Conservation (phyloP, 2,888 invertebrate species). For the Chromoteleia sp. region DNA sequence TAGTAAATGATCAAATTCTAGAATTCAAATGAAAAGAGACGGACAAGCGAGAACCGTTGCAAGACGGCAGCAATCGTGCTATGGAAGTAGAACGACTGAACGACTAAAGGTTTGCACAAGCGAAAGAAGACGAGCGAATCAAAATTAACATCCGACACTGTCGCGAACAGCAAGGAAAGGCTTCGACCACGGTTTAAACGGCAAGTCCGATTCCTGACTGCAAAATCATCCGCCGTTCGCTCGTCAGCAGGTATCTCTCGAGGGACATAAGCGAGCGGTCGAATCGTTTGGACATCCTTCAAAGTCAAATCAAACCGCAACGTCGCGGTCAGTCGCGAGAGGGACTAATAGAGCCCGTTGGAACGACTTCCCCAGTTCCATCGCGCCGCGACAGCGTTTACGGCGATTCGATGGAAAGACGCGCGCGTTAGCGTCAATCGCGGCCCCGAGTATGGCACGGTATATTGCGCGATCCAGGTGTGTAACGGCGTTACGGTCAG, state of each 20-base stretch:
- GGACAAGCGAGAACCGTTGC: too few species aligned
- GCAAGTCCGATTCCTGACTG: not conserved
- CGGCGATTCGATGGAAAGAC: slow-evolving; percentile 40
- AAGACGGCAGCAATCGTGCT: too few species aligned
- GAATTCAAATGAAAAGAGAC: too few species aligned
- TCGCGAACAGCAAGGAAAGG: too few species aligned
- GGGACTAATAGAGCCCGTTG: slow-evolving; percentile 17
- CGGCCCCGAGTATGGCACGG: slow-evolving; percentile 38
- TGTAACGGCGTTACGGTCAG: slow-evolving; percentile 61
- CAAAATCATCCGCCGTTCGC: slow-evolving; percentile 6
- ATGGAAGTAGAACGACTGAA: too few species aligned
- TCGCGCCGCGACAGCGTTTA: slow-evolving; percentile 33
- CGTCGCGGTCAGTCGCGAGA: not conserved
- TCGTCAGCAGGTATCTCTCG: not conserved
- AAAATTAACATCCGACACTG: too few species aligned
- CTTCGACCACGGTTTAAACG: not conserved
- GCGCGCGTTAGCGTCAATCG: slow-evolving; percentile 52
- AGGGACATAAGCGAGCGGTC: not conserved
- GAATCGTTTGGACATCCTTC: slow-evolving; percentile 4
- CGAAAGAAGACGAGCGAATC: too few species aligned
- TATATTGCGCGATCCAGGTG: slow-evolving; percentile 60
- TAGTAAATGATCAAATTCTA: too few species aligned
- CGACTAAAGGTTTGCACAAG: too few species aligned
- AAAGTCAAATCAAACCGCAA: slow-evolving; percentile 7
- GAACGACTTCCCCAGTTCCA: slow-evolving; percentile 52